These are phyloP conservation scores for Drosophila paracracens DNA, from an alignment of 2,888 invertebrate genomes.

Conservation along the genomic window DNA sequence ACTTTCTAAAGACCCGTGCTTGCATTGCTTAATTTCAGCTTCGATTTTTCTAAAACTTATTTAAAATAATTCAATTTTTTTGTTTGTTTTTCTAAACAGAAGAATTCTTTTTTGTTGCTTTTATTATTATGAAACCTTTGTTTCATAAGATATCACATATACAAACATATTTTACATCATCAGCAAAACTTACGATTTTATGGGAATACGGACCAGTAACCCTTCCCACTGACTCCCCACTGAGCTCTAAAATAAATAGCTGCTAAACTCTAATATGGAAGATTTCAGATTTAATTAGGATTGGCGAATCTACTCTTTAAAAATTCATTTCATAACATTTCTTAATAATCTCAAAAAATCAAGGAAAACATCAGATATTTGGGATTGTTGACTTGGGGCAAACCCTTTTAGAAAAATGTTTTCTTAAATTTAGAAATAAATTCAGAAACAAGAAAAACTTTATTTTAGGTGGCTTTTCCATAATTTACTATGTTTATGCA, in stretches of 20 bases:
- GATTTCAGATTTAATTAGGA: not conserved
- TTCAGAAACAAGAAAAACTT: not conserved
- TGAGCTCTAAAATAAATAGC: not conserved
- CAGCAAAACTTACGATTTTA: too few species aligned
- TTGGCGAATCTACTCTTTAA: not conserved
- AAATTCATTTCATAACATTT: not conserved
- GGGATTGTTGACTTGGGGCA: not conserved
- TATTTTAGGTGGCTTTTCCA: not conserved
- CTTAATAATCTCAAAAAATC: too few species aligned
- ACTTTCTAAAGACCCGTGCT: not conserved
- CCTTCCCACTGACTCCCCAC: not conserved
- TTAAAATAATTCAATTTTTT: accelerated
- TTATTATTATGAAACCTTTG: not conserved
- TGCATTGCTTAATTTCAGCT: not conserved
- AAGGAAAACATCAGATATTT: not conserved
- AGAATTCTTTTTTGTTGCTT: not conserved
- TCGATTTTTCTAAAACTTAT: not conserved
- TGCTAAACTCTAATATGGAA: not conserved
- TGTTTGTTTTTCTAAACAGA: too few species aligned
- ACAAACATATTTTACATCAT: too few species aligned
- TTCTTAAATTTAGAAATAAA: not conserved
- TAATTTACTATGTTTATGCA: not conserved
- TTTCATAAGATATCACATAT: not conserved
- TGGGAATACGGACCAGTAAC: not conserved
- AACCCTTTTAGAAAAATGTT: not conserved